Evolutionary conservation across 1,140 invertebrate genomes (phyloP).

Genomic region (Muscidifurax raptorellus): DNA sequence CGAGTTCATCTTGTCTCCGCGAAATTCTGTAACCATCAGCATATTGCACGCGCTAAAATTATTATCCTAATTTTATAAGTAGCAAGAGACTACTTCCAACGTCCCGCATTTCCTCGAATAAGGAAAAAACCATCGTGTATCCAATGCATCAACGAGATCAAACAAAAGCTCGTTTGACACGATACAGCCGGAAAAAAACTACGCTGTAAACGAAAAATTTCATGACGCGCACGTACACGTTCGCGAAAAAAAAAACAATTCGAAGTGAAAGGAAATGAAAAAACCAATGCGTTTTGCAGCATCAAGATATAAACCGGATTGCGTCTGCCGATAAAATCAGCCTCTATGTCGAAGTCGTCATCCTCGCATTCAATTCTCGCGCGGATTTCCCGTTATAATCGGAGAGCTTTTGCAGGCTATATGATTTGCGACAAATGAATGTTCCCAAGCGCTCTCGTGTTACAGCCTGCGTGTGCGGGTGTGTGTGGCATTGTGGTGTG

Average conservation of each 20-base stretch:
- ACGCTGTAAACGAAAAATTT: too few relatives aligned
- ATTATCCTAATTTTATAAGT: neutral
- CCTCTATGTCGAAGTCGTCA: neutral
- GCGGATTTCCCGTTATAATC: neutral
- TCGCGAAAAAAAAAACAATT: too few relatives aligned
- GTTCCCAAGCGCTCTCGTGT: neutral
- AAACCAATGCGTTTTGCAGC: neutral
- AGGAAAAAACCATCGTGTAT: too few relatives aligned
- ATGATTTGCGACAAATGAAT: slow-evolving; percentile 19
- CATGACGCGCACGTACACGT: too few relatives aligned
- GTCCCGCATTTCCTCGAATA: too few relatives aligned
- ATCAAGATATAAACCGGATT: slow-evolving; percentile 14
- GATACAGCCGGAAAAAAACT: too few relatives aligned
- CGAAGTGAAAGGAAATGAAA: slow-evolving; percentile 3
- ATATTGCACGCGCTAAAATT: neutral
- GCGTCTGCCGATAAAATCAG: neutral
- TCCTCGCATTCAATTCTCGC: neutral
- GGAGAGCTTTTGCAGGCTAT: neutral
- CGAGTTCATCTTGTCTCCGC: neutral
- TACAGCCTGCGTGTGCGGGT: neutral
- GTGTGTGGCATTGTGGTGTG: neutral
- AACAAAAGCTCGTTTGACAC: too few relatives aligned
- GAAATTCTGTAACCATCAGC: too few relatives aligned
- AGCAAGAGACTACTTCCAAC: too few relatives aligned
- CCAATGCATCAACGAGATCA: too few relatives aligned